These are phyloP conservation scores for Sylvietta virens DNA, from an alignment of 2,113 vertebrate genomes.

Conservation along the genomic window DNA sequence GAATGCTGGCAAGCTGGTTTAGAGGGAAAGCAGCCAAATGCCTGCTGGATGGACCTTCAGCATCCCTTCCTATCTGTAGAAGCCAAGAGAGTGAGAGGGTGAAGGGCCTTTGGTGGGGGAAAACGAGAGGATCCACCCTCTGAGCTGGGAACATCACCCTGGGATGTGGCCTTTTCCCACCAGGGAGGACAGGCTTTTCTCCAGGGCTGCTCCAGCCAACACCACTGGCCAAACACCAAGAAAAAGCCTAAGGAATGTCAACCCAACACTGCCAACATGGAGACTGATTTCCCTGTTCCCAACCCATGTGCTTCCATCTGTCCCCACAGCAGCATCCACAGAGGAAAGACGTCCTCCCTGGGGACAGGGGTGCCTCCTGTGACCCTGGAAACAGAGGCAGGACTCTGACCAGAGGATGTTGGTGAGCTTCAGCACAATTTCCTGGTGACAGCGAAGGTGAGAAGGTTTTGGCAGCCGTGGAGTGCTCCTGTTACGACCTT, in stretches of 20 bases:
- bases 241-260: background rate
- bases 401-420: background rate
- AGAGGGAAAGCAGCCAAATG: background rate
- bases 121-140: background rate
- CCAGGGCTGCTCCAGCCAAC: background rate
- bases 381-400: background rate
- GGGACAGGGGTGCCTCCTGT: background rate
- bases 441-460: fast-evolving
- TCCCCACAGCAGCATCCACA: background rate
- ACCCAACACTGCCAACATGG: fast-evolving
- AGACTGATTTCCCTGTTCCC: background rate
- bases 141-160: background rate
- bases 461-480: background rate
- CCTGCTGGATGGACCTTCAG: background rate
- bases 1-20: background rate
- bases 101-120: background rate
- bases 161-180: background rate
- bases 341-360: background rate
- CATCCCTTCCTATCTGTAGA: background rate
- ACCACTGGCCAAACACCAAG: background rate
- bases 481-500: background rate
- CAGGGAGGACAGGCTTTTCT: background rate
- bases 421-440: fast-evolving
- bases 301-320: background rate
- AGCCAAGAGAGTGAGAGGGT: background rate